A percentile compares a stretch with the other conserved stretches of the same genome.
Conservation (phyloP, 2,888 invertebrate species). For the Drosophila meridionalis region DNA sequence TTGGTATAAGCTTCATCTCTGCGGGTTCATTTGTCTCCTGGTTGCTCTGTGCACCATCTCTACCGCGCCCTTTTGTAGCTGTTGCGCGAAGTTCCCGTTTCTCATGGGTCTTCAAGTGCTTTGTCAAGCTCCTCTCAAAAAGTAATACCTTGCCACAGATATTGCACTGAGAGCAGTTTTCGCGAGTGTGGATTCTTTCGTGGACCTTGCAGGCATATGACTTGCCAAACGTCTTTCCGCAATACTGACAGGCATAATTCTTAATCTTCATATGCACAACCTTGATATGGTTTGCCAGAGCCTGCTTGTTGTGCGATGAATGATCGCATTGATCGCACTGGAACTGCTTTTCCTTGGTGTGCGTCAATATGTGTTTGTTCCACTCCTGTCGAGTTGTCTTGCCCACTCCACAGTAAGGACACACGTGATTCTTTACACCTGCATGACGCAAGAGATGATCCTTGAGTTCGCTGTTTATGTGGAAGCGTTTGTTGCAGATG, state of each 20-base stretch:
- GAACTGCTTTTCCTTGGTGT: constrained; percentile 82
- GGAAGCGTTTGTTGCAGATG: constrained; percentile 82
- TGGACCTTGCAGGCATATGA: constrained; percentile 80
- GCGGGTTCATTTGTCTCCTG: neutral
- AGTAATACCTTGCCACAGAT: constrained; percentile 81
- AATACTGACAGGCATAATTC: constrained; percentile 81
- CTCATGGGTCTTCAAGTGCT: constrained; percentile 81
- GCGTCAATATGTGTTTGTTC: constrained; percentile 82
- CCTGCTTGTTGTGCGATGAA: constrained; percentile 81
- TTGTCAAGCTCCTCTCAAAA: constrained; percentile 79
- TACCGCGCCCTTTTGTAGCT: constrained; percentile 23
- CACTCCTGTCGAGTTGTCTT: constrained; percentile 83
- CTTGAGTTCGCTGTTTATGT: constrained; percentile 81
- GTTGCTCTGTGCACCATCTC: neutral
- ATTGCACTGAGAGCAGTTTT: constrained; percentile 81
- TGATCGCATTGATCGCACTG: constrained; percentile 79
- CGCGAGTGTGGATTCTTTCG: constrained; percentile 80
- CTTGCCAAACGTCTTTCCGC: constrained; percentile 81
- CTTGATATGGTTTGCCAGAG: constrained; percentile 80
- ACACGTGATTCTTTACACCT: constrained; percentile 83
- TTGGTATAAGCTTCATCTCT: constrained; percentile 11
- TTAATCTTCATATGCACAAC: constrained; percentile 82
- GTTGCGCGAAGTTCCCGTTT: constrained; percentile 67
- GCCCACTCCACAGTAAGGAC: constrained; percentile 83
- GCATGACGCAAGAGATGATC: constrained; percentile 83